A percentile compares a stretch with the other conserved stretches of the same genome.
Evolutionary conservation across 2,888 invertebrate species (phyloP).

Genomic region (Tenthredo notha): DNA sequence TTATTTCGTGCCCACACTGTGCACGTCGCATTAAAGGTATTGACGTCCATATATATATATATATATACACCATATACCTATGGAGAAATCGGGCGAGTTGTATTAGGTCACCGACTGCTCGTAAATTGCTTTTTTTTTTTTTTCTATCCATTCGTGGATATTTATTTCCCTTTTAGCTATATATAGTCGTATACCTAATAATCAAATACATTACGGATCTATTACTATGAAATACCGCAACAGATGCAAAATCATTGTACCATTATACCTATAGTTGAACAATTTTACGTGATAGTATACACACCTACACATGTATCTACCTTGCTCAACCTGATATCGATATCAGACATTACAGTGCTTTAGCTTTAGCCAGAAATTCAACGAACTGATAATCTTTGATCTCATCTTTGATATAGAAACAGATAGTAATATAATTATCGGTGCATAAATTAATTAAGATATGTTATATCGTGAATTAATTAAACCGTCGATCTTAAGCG

Average conservation of each 20-base stretch:
- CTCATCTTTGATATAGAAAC: slow-evolving; percentile 2
- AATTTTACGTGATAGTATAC: not conserved
- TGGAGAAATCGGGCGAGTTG: not conserved
- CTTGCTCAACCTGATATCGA: not conserved
- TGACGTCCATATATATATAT: not conserved
- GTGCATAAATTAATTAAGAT: slow-evolving; percentile 5
- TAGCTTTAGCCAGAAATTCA: not conserved
- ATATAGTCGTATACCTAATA: not conserved
- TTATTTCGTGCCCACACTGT: slow-evolving; percentile 44
- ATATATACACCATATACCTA: not conserved
- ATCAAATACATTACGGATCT: slow-evolving; percentile 11
- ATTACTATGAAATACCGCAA: not conserved
- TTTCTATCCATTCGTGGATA: slow-evolving; percentile 20
- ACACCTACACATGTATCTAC: not conserved
- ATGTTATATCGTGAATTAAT: not conserved
- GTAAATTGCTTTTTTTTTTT: slow-evolving; percentile 33
- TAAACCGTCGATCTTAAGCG: not conserved
- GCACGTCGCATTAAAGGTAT: slow-evolving; percentile 38
- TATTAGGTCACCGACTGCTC: slow-evolving; percentile 41
- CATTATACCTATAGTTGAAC: not conserved
- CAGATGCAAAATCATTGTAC: slow-evolving; percentile 1
- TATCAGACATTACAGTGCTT: not conserved
- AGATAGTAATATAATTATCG: not conserved
- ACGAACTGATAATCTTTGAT: slow-evolving; percentile 6
- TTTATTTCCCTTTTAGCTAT: not conserved